These are phyloP conservation scores for Cataglyphis rosenhaueri DNA, from an alignment of 2,888 invertebrate species.

Conservation along the genomic window DNA sequence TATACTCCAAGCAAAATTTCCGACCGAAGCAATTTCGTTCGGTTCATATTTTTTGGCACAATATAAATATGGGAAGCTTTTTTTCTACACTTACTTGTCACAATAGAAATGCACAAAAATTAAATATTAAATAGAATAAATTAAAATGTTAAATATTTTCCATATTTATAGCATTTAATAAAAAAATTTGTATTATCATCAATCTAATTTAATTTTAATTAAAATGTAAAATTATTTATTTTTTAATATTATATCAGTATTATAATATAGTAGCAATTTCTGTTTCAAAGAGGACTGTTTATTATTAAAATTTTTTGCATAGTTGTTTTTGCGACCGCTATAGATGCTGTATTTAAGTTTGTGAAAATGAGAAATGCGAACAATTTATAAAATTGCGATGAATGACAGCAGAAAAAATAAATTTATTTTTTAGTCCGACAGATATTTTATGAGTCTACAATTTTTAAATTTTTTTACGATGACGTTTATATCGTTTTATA, in stretches of 20 bases:
- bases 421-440: background rate
- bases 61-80: background rate
- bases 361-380: background rate
- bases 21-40: background rate
- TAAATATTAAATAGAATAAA: no score
- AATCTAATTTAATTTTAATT: background rate
- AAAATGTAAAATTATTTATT: background rate
- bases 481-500: slow-evolving; percentile 28
- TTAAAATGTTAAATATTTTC: background rate
- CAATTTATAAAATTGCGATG: background rate
- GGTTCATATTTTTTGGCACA: background rate
- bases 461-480: slow-evolving; percentile 40
- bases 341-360: background rate
- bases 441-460: slow-evolving; percentile 13
- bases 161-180: background rate
- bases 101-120: background rate
- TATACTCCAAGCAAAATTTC: background rate
- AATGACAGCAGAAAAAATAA: background rate
- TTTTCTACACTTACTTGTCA: background rate
- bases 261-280: background rate
- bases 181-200: background rate
- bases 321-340: no score
- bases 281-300: background rate
- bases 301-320: background rate
- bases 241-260: background rate